Conservation (phyloP, 2,113 vertebrate genomes). For the Ochotona princeps region DNA sequence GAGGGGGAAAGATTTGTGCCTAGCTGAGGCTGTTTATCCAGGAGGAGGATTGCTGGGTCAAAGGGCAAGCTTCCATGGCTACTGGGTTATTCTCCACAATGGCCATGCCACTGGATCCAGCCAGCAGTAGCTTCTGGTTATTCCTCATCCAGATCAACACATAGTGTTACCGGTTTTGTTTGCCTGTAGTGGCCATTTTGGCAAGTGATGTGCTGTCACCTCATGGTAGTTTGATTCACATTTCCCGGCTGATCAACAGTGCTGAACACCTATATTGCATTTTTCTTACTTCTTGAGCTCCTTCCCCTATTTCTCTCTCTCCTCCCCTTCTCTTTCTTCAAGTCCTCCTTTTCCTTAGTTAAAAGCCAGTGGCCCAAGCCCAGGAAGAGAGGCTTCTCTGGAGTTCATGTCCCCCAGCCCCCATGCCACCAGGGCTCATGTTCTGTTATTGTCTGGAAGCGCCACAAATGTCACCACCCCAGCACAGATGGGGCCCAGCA, state of each 20-base stretch:
- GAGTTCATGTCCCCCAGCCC: not conserved
- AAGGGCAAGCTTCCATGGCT: not conserved
- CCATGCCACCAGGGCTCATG: not conserved
- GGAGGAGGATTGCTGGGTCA: not conserved
- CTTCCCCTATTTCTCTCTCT: not conserved
- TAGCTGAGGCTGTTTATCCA: not conserved
- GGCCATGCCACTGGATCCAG: not conserved
- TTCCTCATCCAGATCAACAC: not conserved
- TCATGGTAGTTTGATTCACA: not conserved
- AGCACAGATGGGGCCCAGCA: constrained; percentile 57
- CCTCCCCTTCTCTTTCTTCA: constrained; percentile 4
- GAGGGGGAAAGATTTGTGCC: not conserved
- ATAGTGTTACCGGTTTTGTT: constrained; percentile 1
- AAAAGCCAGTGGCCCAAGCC: constrained; percentile 9
- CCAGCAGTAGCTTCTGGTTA: not conserved
- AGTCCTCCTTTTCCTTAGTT: constrained; percentile 43
- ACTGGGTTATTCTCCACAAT: not conserved
- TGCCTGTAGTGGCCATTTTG: not conserved
- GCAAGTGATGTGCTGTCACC: not conserved
- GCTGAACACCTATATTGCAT: not conserved
- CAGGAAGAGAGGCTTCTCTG: not conserved
- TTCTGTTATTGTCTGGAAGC: not conserved
- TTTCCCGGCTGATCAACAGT: not conserved
- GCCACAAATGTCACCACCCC: not conserved
- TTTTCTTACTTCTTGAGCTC: not conserved